Evolutionary conservation across 2,888 invertebrate species (phyloP).

Genomic region (Temnothorax rugatulus): DNA sequence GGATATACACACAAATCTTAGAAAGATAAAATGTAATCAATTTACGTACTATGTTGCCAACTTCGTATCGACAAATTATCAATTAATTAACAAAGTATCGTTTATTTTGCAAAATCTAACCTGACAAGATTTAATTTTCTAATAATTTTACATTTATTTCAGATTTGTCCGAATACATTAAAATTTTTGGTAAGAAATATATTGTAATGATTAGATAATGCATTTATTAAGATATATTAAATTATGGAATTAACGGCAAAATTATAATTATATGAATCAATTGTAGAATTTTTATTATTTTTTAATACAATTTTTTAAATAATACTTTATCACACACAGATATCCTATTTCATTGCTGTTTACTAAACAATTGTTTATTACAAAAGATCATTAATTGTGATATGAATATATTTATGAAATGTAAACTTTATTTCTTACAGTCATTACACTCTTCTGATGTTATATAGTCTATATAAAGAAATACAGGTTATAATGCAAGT

Average conservation of each 20-base stretch:
- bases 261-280: slow-evolving; percentile 1
- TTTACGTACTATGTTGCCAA: not conserved
- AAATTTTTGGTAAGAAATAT: slow-evolving; percentile 25
- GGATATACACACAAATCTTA: too few species aligned
- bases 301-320: not conserved
- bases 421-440: not conserved
- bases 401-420: not conserved
- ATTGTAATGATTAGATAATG: not conserved
- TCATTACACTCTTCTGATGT: not conserved
- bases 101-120: slow-evolving; percentile 14
- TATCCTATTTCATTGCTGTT: too few species aligned
- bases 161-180: not conserved
- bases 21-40: too few species aligned
- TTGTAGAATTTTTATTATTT: not conserved
- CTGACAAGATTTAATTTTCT: slow-evolving; percentile 11
- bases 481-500: slow-evolving; percentile 58
- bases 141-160: not conserved
- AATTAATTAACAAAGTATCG: not conserved
- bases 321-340: too few species aligned
- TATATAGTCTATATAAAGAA: not conserved
- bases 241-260: too few species aligned
- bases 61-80: slow-evolving; percentile 10
- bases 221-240: not conserved
- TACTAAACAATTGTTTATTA: not conserved
- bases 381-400: not conserved